Evolutionary conservation across 2,888 invertebrate genomes (phyloP).

Genomic region (Phengaris alcon): DNA sequence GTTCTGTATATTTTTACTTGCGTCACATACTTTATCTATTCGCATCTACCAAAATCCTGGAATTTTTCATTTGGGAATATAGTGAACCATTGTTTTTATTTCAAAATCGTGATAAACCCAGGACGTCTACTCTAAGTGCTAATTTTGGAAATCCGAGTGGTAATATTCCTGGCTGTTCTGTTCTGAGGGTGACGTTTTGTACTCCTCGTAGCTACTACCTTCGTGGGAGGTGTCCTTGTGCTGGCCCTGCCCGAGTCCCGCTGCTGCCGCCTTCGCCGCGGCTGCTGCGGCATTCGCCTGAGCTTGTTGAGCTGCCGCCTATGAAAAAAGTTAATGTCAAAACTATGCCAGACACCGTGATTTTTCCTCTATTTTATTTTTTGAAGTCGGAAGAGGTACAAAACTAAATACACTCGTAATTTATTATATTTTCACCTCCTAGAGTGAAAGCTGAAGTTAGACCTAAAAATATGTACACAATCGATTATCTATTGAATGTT

Average conservation of each 20-base stretch:
- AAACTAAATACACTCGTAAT: neutral
- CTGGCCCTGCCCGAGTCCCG: slow-evolving; percentile 68
- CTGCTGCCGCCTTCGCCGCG: slow-evolving; percentile 84
- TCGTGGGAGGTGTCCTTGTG: slow-evolving; percentile 64
- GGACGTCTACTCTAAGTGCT: slow-evolving; percentile 51
- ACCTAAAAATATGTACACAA: too few relatives aligned
- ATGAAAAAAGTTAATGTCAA: neutral
- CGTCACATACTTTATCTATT: slow-evolving; percentile 22
- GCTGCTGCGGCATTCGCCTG: slow-evolving; percentile 89
- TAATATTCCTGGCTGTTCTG: slow-evolving; percentile 60
- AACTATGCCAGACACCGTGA: neutral
- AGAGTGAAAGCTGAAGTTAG: too few relatives aligned
- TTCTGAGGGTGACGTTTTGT: slow-evolving; percentile 53
- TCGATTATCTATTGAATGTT: too few relatives aligned
- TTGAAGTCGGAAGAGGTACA: neutral
- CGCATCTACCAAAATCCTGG: slow-evolving; percentile 30
- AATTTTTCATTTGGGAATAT: neutral
- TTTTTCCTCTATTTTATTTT: neutral
- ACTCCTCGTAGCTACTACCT: slow-evolving; percentile 72
- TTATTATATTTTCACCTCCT: neutral
- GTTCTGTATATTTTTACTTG: neutral
- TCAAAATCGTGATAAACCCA: slow-evolving; percentile 1
- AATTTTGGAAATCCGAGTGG: slow-evolving; percentile 68
- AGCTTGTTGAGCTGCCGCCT: slow-evolving; percentile 84
- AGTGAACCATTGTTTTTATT: slow-evolving; percentile 27